phyloP scores from a whole-genome alignment of 2,113 vertebrate genomes.

The Dermatemys mawii region DNA sequence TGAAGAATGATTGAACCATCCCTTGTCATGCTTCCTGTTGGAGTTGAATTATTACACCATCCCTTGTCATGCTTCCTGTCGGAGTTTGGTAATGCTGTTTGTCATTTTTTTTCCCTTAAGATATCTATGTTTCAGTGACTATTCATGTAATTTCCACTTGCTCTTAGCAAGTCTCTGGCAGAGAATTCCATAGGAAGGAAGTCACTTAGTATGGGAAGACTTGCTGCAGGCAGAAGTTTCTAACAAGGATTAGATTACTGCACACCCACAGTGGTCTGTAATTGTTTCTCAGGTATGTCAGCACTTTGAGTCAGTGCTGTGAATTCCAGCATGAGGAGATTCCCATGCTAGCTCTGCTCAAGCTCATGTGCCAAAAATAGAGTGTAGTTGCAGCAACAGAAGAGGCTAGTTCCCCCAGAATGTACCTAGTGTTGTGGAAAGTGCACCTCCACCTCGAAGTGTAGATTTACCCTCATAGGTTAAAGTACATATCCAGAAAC shows the following conservation, averaged over 20 bases:
- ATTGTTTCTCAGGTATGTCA: too few relatives aligned
- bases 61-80: background rate
- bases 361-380: too few relatives aligned
- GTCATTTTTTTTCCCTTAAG: background rate
- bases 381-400: too few relatives aligned
- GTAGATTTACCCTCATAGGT: too few relatives aligned
- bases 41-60: background rate
- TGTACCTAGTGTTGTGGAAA: too few relatives aligned
- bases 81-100: background rate
- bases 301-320: too few relatives aligned
- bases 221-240: background rate
- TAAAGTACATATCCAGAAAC: too few relatives aligned
- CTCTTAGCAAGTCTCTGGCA: background rate
- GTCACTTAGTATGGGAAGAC: background rate
- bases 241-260: background rate
- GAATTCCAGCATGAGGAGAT: too few relatives aligned
- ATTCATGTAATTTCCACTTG: background rate
- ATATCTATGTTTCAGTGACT: background rate
- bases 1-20: background rate
- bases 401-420: too few relatives aligned
- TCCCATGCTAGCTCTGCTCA: too few relatives aligned
- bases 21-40: background rate
- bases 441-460: too few relatives aligned
- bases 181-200: background rate
- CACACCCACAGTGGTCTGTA: background rate